A percentile compares a stretch with the other conserved stretches of the same genome.
These are phyloP conservation scores for Rotaria magnacalcarata DNA, from an alignment of 2,888 invertebrate genomes.

Conservation along the genomic window DNA sequence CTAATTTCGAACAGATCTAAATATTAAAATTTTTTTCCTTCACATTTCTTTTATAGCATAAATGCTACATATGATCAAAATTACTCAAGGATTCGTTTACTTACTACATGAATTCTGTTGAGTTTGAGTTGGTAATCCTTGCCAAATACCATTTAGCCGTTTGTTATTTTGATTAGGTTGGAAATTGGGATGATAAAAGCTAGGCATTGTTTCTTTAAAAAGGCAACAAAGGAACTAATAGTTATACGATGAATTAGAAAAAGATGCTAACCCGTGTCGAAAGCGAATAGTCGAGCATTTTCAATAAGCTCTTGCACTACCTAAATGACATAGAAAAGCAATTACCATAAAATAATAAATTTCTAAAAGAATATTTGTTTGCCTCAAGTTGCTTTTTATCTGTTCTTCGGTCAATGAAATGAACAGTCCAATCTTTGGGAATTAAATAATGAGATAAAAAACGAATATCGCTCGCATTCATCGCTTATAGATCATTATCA, in stretches of 20 bases:
- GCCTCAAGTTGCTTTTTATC: neutral
- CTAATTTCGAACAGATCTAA: too few relatives aligned
- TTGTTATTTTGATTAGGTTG: neutral
- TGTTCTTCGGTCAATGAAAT: slow-evolving; percentile 21
- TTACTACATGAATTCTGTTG: neutral
- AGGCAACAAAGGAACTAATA: neutral
- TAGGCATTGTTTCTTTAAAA: slow-evolving; percentile 2
- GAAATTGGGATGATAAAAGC: neutral
- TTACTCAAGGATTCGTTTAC: neutral
- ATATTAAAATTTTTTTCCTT: too few relatives aligned
- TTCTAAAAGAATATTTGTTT: neutral
- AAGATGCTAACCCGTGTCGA: neutral
- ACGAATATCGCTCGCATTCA: slow-evolving; percentile 9
- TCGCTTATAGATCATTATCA: neutral
- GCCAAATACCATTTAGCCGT: neutral
- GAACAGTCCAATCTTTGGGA: slow-evolving; percentile 24
- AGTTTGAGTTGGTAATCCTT: neutral
- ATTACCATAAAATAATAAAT: neutral
- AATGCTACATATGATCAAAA: too few relatives aligned
- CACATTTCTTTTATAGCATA: too few relatives aligned
- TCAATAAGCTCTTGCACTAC: neutral
- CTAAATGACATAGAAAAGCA: neutral
- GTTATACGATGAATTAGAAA: neutral
- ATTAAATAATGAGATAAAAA: slow-evolving; percentile 19
- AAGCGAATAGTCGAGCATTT: neutral